Evolutionary conservation across 2,797 vertebrate species (phyloP), one percentile per base, ranked within the genome.

Genomic region (Pseudochirops cupreus): DNA sequence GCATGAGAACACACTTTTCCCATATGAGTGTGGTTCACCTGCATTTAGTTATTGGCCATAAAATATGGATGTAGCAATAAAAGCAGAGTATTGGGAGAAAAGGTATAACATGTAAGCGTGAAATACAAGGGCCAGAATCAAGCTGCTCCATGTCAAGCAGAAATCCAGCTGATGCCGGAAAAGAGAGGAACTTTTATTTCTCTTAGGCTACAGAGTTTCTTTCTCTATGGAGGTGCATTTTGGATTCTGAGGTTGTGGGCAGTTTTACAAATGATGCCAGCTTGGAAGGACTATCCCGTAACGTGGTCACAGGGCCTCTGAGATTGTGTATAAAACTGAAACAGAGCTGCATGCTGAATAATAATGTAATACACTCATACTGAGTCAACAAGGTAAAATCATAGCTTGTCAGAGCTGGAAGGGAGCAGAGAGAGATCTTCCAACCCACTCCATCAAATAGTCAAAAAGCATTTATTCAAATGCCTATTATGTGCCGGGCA

Each of bases 131-230:
- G 59, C 92, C 93, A 67, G n/a, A n/a, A 90, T 11, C 92, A 67
- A 39, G 31, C 50, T 57, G 52, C 39, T 57, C 31, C 0, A 93
- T 4, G 18, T 26, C 90, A 5, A 9, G 95, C 0, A 2, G 96
- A 55, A 39, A 90, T 89, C 95, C 92, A 54, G 0, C 92, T 13
- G 91, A 90, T 95, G 59, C 95, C 12, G 92, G 82, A 90, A 90
- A 0, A 1, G 92, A 95, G 67, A 94, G 46, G n/a, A 94, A 93
- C 94, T 96, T 97, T 94, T 39, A 50, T 92, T 92, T 92, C 59
- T 90, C 29, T 54, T 91, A 92, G 31, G 95, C 95, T 1, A 18
- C 87, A 0, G 5, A 31, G 21, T 39, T 39, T 74, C 58, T 39
- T 92, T 90, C 94, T 57, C n/a, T 91, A 92, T 6, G 53, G 90